Evolutionary conservation across 2,888 invertebrate genomes (phyloP).

Genomic region (Ommatoiulus sabulosus): DNA sequence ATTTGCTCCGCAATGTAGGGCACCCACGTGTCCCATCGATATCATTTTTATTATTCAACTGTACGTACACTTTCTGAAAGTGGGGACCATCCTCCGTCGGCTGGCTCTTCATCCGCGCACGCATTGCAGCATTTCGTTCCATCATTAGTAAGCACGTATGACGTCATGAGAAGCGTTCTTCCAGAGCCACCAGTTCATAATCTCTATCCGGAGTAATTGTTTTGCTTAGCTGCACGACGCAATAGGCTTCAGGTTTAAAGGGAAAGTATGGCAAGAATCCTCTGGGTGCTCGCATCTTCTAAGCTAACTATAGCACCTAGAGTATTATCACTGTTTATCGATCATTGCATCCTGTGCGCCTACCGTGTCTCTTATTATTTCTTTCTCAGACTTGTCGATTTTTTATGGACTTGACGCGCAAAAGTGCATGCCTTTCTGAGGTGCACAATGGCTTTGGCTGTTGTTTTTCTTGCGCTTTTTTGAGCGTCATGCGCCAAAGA

Average conservation of each 20-base stretch:
- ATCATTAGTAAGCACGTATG: not conserved
- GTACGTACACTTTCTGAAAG: too few relatives aligned
- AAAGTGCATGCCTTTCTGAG: not conserved
- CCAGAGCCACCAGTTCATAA: not conserved
- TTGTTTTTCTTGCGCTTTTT: not conserved
- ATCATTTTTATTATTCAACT: too few relatives aligned
- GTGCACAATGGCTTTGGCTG: not conserved
- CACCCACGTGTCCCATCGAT: not conserved
- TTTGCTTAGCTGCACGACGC: constrained; percentile 3
- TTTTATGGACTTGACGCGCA: not conserved
- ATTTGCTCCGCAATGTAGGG: not conserved
- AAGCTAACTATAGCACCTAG: constrained; percentile 3
- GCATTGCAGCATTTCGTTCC: not conserved
- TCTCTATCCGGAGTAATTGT: constrained; percentile 1
- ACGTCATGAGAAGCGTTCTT: not conserved
- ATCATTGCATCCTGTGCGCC: constrained; percentile 3
- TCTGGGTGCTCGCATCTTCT: not conserved
- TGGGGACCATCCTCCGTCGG: not conserved
- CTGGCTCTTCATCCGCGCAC: not conserved
- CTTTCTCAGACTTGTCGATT: not conserved
- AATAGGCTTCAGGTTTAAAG: not conserved
- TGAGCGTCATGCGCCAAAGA: not conserved
- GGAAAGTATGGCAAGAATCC: not conserved
- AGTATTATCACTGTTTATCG: not conserved
- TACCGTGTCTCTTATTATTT: not conserved